These are phyloP conservation scores for Vireo griseus DNA, from an alignment of 2,797 vertebrate genomes.

Conservation along the genomic window DNA sequence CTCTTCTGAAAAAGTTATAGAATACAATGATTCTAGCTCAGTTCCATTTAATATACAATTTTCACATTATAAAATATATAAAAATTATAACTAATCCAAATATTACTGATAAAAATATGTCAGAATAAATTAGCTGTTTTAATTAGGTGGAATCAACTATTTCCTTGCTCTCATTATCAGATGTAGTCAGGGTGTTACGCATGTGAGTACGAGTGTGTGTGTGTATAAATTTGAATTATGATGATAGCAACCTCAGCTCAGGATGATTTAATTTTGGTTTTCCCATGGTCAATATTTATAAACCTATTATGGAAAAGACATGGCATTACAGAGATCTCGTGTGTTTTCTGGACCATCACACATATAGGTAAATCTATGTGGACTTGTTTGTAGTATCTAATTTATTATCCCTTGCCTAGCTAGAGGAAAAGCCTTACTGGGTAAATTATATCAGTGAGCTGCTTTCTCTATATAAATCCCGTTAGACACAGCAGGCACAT, in stretches of 20 bases:
- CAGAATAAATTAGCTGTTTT: slow-evolving; percentile 44
- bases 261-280: slow-evolving; percentile 27
- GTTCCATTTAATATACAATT: neutral
- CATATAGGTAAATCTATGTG: neutral
- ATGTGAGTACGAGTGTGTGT: neutral
- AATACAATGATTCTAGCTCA: slow-evolving; percentile 36
- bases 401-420: slow-evolving; percentile 18
- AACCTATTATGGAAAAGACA: slow-evolving; percentile 29
- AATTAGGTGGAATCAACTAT: slow-evolving; percentile 53
- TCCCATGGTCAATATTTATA: slow-evolving; percentile 64
- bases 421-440: slow-evolving; percentile 8
- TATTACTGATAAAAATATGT: slow-evolving; percentile 30
- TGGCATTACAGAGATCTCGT: neutral
- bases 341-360: neutral
- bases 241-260: slow-evolving; percentile 12
- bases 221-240: slow-evolving; percentile 20
- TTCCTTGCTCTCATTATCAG: slow-evolving; percentile 39
- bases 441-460: neutral
- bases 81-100: slow-evolving; percentile 49
- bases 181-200: neutral
- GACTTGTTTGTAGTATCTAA: slow-evolving; percentile 40
- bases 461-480: neutral
- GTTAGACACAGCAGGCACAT: slow-evolving; percentile 7
- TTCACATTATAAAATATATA: neutral
- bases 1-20: slow-evolving; percentile 50